Conservation (phyloP, 2,888 invertebrate genomes). For the Blastobasis lacticolella region DNA sequence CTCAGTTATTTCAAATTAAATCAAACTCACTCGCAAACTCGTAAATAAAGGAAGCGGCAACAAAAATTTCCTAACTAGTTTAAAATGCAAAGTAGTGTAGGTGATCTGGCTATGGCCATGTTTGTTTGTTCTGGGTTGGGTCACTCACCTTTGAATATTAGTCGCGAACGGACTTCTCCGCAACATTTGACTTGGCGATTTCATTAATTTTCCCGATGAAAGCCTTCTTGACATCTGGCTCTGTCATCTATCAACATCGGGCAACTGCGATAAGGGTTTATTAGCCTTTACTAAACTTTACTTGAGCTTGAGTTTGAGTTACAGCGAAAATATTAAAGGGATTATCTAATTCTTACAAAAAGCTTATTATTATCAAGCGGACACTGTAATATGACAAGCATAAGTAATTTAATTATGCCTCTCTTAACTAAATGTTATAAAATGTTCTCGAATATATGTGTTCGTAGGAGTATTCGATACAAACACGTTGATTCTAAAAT, state of each 20-base stretch:
- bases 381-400: too few species aligned
- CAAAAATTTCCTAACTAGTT: constrained; percentile 18
- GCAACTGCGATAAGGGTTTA: constrained; percentile 3
- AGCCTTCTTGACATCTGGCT: constrained; percentile 1
- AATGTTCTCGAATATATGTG: too few species aligned
- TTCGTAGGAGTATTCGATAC: too few species aligned
- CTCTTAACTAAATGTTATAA: too few species aligned
- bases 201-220: neutral
- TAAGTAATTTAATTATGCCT: too few species aligned
- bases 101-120: constrained; percentile 8
- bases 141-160: constrained; percentile 10
- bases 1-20: too few species aligned
- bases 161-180: constrained; percentile 3
- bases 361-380: too few species aligned
- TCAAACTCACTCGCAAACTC: constrained; percentile 1
- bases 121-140: constrained; percentile 12
- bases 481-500: too few species aligned
- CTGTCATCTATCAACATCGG: constrained; percentile 2
- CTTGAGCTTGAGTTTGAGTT: too few species aligned
- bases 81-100: constrained; percentile 21
- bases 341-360: too few species aligned
- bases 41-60: constrained; percentile 17
- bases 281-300: neutral
- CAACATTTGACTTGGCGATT: neutral
- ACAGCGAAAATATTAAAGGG: too few species aligned